These are phyloP conservation scores for Pemphigus obesinymphae DNA, from an alignment of 1,140 invertebrate genomes.

Conservation along the genomic window DNA sequence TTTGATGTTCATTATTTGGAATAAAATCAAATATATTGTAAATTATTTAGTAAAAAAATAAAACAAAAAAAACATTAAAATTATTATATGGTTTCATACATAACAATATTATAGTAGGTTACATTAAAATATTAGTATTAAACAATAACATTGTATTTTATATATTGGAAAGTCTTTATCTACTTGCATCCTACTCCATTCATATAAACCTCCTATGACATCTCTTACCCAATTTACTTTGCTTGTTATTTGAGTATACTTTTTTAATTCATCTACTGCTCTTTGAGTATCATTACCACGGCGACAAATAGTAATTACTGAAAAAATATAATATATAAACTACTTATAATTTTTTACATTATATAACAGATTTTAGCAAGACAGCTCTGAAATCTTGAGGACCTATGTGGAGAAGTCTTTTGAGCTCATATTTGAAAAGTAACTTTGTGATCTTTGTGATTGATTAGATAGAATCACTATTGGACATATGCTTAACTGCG, in stretches of 20 bases:
- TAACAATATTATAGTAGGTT: no score
- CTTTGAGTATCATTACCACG: constrained; percentile 93
- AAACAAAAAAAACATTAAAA: no score
- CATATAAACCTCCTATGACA: constrained; percentile 78
- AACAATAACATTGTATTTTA: not conserved
- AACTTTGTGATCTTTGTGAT: no score
- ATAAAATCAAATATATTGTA: not conserved
- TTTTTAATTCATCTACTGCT: constrained; percentile 62
- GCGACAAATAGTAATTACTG: constrained; percentile 79
- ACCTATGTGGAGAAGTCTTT: no score
- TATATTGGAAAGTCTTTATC: constrained; percentile 69
- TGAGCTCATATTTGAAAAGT: no score
- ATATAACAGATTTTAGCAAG: no score
- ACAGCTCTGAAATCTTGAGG: no score
- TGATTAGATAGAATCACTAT: no score
- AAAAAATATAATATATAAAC: constrained; percentile 50
- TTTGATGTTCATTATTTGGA: constrained; percentile 45
- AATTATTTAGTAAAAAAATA: not conserved
- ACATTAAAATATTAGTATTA: not conserved
- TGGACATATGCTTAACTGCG: no score
- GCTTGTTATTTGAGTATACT: constrained; percentile 49
- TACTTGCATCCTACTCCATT: constrained; percentile 73
- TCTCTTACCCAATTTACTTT: constrained; percentile 60
- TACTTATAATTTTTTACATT: no score
- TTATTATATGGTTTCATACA: no score